Percentiles rank a stretch among this genome's conserved stretches.
These are phyloP conservation scores for Leptopilina boulardi DNA, from an alignment of 1,140 invertebrate genomes.

Conservation along the genomic window DNA sequence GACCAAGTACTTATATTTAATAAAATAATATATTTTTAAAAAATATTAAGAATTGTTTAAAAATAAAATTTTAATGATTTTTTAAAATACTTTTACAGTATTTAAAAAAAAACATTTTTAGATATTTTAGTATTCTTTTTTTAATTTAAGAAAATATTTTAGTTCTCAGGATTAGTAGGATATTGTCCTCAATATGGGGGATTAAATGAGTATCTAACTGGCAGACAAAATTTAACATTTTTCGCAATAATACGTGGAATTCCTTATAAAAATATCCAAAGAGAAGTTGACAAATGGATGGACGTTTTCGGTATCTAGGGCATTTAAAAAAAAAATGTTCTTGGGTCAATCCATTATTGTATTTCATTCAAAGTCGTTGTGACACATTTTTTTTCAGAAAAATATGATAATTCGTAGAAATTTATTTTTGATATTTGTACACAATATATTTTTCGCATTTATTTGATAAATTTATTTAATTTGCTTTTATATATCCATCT, in stretches of 20 bases:
- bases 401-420: no score
- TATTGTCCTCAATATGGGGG: slow-evolving; percentile 93
- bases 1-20: slow-evolving; percentile 46
- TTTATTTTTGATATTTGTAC: no score
- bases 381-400: not conserved
- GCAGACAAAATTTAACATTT: slow-evolving; percentile 85
- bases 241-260: slow-evolving; percentile 87
- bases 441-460: no score
- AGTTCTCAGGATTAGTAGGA: slow-evolving; percentile 76
- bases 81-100: no score
- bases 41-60: no score
- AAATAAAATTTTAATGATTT: no score
- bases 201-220: slow-evolving; percentile 87
- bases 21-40: not conserved
- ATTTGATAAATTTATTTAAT: no score
- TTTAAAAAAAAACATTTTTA: no score
- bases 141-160: slow-evolving; percentile 26
- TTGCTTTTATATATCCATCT: no score
- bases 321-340: no score
- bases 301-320: slow-evolving; percentile 79
- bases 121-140: no score
- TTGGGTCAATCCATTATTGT: no score
- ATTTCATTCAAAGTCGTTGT: slow-evolving; percentile 48
- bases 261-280: slow-evolving; percentile 73
- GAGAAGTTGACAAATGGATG: slow-evolving; percentile 77